Evolutionary conservation across 2,888 invertebrate genomes (phyloP).

Genomic region (Neoascia interrupta): DNA sequence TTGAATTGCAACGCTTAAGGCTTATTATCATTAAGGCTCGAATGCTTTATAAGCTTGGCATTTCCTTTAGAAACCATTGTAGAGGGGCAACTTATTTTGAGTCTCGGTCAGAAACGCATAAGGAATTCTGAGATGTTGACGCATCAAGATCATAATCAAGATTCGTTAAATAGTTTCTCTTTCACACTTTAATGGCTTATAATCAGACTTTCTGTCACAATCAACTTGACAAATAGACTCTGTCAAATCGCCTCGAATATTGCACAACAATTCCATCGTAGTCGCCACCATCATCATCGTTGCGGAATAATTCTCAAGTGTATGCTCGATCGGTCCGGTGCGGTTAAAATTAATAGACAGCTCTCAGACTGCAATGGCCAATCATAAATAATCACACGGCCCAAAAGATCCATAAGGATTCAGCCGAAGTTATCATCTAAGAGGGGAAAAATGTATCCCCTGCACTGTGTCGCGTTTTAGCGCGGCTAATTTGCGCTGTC

Average conservation of each 20-base stretch:
- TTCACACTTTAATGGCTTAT: no score
- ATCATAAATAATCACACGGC: constrained; percentile 62
- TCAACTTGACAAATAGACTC: constrained; percentile 60
- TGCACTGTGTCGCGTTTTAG: constrained; percentile 49
- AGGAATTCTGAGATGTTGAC: background rate
- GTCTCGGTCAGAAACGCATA: background rate
- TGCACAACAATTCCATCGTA: constrained; percentile 49
- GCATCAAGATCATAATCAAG: no score
- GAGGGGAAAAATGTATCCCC: background rate
- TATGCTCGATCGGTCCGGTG: constrained; percentile 7
- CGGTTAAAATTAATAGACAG: constrained; percentile 61
- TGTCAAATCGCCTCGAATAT: constrained; percentile 52
- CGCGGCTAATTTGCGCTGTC: constrained; percentile 67
- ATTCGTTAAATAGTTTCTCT: no score
- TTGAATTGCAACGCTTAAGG: no score
- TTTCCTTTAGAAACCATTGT: no score
- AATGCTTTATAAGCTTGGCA: no score
- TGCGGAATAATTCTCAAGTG: constrained; percentile 2
- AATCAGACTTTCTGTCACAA: background rate
- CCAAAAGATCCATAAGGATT: constrained; percentile 19
- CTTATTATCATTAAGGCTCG: no score
- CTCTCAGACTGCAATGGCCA: constrained; percentile 58
- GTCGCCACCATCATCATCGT: background rate
- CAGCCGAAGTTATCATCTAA: constrained; percentile 30
- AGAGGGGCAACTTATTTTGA: background rate